phyloP scores from a whole-genome alignment of 2,113 vertebrate species.

The Anseranas semipalmata region DNA sequence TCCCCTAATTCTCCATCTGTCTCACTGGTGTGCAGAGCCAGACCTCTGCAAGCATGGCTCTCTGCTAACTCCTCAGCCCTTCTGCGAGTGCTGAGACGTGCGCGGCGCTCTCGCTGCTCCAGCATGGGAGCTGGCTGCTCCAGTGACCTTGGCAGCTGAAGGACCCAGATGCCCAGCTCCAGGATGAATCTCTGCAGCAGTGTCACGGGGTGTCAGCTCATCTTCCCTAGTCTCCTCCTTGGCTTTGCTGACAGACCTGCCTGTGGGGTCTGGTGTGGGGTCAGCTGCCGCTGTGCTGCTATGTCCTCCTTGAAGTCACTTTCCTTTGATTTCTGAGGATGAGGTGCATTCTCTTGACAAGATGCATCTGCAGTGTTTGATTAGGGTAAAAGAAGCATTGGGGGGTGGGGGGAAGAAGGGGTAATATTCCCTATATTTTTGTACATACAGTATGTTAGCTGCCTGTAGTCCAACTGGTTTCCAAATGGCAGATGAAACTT shows the following conservation, averaged over 20 bases:
- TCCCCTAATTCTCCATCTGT: background rate
- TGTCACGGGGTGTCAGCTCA: slow-evolving; percentile 51
- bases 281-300: slow-evolving; percentile 54
- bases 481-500: slow-evolving; percentile 24
- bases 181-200: slow-evolving; percentile 58
- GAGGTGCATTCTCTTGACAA: slow-evolving; percentile 67
- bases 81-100: background rate
- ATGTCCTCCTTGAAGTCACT: slow-evolving; percentile 60
- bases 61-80: background rate
- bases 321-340: slow-evolving; percentile 59
- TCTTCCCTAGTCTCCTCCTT: slow-evolving; percentile 4
- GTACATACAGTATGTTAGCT: background rate
- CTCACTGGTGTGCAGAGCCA: background rate
- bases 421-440: background rate
- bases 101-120: background rate
- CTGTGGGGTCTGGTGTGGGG: slow-evolving; percentile 63
- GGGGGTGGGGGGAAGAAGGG: background rate
- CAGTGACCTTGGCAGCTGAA: slow-evolving; percentile 59
- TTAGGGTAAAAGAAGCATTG: background rate
- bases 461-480: slow-evolving; percentile 14
- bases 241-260: slow-evolving; percentile 57
- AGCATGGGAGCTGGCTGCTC: slow-evolving; percentile 39
- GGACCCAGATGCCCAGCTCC: slow-evolving; percentile 69
- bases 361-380: slow-evolving; percentile 63
- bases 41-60: background rate